Percentiles rank a stretch among this genome's conserved stretches.
Evolutionary conservation across 2,797 vertebrate genomes (phyloP).

Genomic region (Sebastes iracundus): DNA sequence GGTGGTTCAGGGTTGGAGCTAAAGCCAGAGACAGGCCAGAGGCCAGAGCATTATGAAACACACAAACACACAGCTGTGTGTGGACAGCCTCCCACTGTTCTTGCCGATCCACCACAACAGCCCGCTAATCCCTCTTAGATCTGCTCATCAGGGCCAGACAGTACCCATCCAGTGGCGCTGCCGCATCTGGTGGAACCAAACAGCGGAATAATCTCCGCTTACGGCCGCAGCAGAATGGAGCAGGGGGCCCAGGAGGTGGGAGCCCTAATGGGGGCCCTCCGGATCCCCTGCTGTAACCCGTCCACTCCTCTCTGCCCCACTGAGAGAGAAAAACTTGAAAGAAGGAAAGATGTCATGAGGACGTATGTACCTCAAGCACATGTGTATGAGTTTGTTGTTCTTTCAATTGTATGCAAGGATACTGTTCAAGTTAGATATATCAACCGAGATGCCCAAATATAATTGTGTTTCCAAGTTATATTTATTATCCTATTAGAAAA

Average conservation of each 20-base stretch:
- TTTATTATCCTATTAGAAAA: not conserved
- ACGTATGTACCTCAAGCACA: not conserved
- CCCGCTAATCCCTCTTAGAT: conserved; percentile 79
- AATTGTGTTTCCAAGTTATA: not conserved
- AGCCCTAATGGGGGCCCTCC: conserved; percentile 32
- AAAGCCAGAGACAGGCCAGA: conserved; percentile 61
- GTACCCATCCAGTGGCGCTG: conserved; percentile 65
- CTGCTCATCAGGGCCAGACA: conserved; percentile 72
- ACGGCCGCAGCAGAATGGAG: conserved; percentile 51
- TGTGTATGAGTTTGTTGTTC: not conserved
- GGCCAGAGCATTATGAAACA: conserved; percentile 77
- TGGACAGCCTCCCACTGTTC: conserved; percentile 75
- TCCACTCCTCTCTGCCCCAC: not conserved
- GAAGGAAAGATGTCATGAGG: not conserved
- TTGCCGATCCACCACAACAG: conserved; percentile 70
- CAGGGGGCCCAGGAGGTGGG: conserved; percentile 46
- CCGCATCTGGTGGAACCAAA: conserved; percentile 75
- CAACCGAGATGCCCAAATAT: not conserved
- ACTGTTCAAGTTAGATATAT: not conserved
- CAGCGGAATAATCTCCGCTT: conserved; percentile 73
- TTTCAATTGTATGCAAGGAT: not conserved
- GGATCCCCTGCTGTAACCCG: conserved; percentile 7
- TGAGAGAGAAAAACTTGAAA: conserved; percentile 20
- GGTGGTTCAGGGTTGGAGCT: conserved; percentile 58
- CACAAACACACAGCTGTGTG: conserved; percentile 81